phyloP scores from a whole-genome alignment of 2,797 vertebrate genomes.

The Leptodactylus fallax region DNA sequence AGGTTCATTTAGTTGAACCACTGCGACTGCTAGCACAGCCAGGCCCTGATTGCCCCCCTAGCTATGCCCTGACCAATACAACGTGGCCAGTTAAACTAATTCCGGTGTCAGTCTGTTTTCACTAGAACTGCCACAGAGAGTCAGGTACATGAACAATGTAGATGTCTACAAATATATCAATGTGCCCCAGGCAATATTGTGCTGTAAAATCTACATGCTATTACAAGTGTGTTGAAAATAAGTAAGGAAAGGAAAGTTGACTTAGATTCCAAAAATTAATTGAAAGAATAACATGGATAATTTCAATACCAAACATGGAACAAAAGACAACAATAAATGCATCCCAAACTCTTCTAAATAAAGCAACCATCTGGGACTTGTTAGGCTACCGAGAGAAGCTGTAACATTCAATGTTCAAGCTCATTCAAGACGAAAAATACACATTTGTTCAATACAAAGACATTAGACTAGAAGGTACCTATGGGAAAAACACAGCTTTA shows the following conservation, averaged over 20 bases:
- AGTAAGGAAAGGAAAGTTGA: background rate
- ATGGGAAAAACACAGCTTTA: background rate
- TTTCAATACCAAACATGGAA: slow-evolving; percentile 33
- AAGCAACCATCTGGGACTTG: slow-evolving; percentile 4
- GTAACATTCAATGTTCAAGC: background rate
- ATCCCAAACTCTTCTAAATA: background rate
- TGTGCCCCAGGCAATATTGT: no score
- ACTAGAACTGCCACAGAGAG: no score
- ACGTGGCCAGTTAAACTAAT: no score
- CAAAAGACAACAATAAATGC: background rate
- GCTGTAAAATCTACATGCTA: background rate
- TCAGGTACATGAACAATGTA: no score
- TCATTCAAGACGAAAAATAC: background rate
- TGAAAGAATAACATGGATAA: slow-evolving; percentile 18
- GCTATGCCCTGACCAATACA: no score
- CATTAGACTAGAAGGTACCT: background rate
- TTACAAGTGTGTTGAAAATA: background rate
- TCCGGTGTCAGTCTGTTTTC: no score
- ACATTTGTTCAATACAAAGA: background rate
- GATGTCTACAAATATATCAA: no score
- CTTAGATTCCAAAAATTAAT: background rate
- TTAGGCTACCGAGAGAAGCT: background rate
- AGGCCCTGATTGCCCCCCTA: no score
- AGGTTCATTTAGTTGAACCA: no score
- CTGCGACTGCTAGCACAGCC: no score